A percentile compares a stretch with the other conserved stretches of the same genome.
Conservation (phyloP, 1,140 invertebrate genomes). For the Harpegnathos saltator region DNA sequence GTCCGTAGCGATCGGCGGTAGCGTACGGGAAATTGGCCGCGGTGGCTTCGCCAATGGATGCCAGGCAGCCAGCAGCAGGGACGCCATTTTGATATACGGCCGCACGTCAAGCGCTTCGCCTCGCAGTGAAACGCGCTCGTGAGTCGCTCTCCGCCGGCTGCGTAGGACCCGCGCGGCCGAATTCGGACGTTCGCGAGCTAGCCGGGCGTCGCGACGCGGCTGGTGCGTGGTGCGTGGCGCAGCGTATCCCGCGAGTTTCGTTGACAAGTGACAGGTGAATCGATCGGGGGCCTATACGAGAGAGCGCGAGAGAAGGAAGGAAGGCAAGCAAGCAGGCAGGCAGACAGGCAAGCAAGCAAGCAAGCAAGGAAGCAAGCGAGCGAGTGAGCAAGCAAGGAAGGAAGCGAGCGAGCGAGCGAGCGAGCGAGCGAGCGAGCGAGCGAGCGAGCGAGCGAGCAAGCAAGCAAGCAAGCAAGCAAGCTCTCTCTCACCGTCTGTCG, state of each 20-base stretch:
- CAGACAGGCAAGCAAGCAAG: not conserved
- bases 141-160: slow-evolving; percentile 68
- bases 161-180: slow-evolving; percentile 61
- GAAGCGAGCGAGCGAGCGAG: too few relatives aligned
- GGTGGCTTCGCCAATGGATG: slow-evolving; percentile 79
- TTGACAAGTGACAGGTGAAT: slow-evolving; percentile 83
- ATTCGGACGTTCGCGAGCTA: slow-evolving; percentile 51
- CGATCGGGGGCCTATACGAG: slow-evolving; percentile 71
- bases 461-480: too few relatives aligned
- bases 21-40: slow-evolving; percentile 76
- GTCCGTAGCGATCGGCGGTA: slow-evolving; percentile 67
- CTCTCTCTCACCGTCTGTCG: slow-evolving; percentile 15
- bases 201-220: slow-evolving; percentile 49
- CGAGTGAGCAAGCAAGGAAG: slow-evolving; percentile 17
- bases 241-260: slow-evolving; percentile 71
- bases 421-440: not conserved
- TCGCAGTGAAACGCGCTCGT: slow-evolving; percentile 70
- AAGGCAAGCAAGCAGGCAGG: not conserved
- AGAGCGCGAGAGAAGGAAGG: slow-evolving; percentile 19
- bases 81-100: slow-evolving; percentile 85
- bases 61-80: slow-evolving; percentile 75
- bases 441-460: not conserved
- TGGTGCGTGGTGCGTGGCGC: slow-evolving; percentile 66
- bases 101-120: slow-evolving; percentile 79
- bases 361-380: slow-evolving; percentile 16